Evolutionary conservation across 2,113 vertebrate species (phyloP), one percentile per base, ranked within the genome.

Genomic region (Egretta garzetta): DNA sequence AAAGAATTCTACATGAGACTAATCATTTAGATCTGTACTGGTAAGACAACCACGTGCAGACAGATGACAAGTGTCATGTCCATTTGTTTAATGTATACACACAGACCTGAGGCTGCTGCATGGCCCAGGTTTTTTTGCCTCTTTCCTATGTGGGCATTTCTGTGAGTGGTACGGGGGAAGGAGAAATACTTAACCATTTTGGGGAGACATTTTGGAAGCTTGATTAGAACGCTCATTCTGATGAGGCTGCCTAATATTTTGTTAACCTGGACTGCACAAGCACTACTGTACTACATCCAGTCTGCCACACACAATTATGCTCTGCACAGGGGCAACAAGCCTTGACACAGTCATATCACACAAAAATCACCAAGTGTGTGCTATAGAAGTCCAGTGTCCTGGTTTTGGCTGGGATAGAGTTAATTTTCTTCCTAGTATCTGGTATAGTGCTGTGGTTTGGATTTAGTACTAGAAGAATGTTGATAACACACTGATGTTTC

Each of bases 201-300:
- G 18, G 6, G 6, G 10, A 4, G 17, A 1, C 8, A 26, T 9
- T 86, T 26, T 58, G 45, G 17, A 43, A 56, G 3, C 49, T 56
- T 66, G 8, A 28, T 59, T 41, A 15, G 39, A 59, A 4, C 12
- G 14, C 14, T 41, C 33, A 12, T 4, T 81, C 30, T 49, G 52
- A 37, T 18, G 12, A 75, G 35, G 20, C 14, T 75, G 30, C 41
- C 4, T 17, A 19, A 5, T 33, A 22, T 8, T 35, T 66, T 47
- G 4, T 2, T 41, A 17, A 37, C 33, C 63, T 32, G 79, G 41
- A 22, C 9, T 56, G 12, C 33, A 21, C 4, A n/a, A 33, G 22
- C 32, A 26, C 15, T 35, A 5, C 20, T 33, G 15, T 26, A 13
- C 0, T 26, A 13, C 0, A 0, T 12, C 3, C 32, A 45, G 30